Evolutionary conservation across 2,113 vertebrate species (phyloP).

Genomic region (Cygnus atratus): DNA sequence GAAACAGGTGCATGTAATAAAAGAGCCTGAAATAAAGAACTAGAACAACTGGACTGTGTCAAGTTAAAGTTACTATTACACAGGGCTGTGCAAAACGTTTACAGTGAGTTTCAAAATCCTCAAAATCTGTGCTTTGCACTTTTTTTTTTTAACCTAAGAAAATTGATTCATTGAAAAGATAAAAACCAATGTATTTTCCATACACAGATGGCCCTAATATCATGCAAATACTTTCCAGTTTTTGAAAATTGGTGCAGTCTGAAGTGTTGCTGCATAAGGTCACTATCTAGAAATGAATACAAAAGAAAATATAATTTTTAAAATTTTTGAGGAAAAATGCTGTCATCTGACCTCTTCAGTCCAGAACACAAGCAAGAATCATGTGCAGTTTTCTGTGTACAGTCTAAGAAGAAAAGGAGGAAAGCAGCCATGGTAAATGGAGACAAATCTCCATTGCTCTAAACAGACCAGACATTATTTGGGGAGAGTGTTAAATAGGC

Average conservation of each 20-base stretch:
- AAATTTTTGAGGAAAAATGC: background rate
- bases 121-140: background rate
- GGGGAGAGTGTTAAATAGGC: background rate
- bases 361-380: background rate
- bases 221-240: background rate
- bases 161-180: background rate
- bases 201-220: background rate
- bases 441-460: background rate
- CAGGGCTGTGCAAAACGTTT: conserved; percentile 41
- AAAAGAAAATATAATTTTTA: background rate
- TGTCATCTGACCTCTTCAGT: background rate
- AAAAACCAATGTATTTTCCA: background rate
- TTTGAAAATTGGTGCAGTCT: background rate
- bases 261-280: background rate
- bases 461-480: background rate
- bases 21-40: conserved; percentile 72
- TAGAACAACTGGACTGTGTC: conserved; percentile 70
- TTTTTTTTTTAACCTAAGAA: background rate
- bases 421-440: background rate
- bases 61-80: conserved; percentile 60
- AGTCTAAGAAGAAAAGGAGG: background rate
- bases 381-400: accelerated
- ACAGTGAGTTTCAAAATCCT: conserved; percentile 15
- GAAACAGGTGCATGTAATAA: conserved; percentile 76
- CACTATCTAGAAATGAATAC: background rate